Conservation (phyloP, 2,888 invertebrate genomes). For the Eilema sororculum region DNA sequence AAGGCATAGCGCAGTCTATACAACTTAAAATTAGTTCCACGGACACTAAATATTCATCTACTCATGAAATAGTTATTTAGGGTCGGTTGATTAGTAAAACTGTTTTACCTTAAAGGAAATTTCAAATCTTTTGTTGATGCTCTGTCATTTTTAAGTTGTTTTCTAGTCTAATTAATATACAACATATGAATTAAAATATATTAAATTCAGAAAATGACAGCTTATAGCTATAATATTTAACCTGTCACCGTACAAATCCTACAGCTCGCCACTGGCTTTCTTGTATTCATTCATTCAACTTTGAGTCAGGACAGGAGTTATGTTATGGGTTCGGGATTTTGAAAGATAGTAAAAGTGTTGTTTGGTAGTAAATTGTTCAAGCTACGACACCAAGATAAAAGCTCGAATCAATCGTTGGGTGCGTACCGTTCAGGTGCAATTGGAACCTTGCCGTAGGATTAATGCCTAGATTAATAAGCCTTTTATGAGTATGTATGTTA, state of each 20-base stretch:
- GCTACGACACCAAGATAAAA: neutral
- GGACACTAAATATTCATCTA: slow-evolving; percentile 18
- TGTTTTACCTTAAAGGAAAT: neutral
- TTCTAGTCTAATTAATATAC: neutral
- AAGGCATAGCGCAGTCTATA: slow-evolving; percentile 7
- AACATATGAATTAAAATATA: neutral
- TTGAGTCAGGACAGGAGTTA: neutral
- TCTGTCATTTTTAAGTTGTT: neutral
- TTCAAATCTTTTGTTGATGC: neutral
- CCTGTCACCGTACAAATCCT: neutral
- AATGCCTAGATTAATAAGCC: neutral
- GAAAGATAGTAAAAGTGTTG: neutral
- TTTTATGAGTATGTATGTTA: neutral
- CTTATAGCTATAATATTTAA: neutral
- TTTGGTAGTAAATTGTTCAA: neutral
- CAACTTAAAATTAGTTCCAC: slow-evolving; percentile 10
- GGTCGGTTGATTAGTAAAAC: neutral
- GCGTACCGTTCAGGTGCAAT: neutral
- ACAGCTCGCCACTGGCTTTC: neutral
- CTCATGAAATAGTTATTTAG: slow-evolving; percentile 7
- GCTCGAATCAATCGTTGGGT: neutral
- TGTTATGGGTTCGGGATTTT: neutral
- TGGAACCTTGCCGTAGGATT: neutral
- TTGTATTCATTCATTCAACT: neutral
- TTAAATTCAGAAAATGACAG: neutral